These are phyloP conservation scores for Catagonus wagneri DNA, from an alignment of 2,113 vertebrate species.

Conservation along the genomic window DNA sequence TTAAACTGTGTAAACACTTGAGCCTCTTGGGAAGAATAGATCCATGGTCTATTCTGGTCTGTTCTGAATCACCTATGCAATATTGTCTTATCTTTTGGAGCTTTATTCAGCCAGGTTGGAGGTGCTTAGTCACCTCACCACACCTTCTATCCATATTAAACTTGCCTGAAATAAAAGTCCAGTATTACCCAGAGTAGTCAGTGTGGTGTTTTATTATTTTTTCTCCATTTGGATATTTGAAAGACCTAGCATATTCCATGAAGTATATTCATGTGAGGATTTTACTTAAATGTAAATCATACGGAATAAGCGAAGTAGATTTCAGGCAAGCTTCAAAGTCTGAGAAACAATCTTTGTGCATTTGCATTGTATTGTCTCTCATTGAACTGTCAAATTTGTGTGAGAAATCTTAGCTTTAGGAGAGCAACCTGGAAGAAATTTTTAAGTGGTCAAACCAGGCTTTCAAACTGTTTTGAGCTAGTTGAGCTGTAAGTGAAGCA, in stretches of 20 bases:
- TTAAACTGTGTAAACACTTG: not conserved
- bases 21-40: not conserved
- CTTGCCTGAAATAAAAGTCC: not conserved
- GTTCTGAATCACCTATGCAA: not conserved
- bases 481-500: not conserved
- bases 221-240: not conserved
- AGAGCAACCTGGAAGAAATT: not conserved
- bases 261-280: not conserved
- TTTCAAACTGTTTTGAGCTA: not conserved
- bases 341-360: not conserved
- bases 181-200: not conserved
- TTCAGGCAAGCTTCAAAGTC: not conserved
- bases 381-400: not conserved
- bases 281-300: not conserved
- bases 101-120: not conserved
- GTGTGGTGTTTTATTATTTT: not conserved
- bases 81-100: not conserved
- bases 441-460: not conserved
- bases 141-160: not conserved
- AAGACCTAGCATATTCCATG: not conserved
- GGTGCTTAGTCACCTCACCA: not conserved
- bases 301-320: not conserved
- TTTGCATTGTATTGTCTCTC: not conserved
- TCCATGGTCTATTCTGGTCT: not conserved
- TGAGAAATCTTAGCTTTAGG: not conserved